Evolutionary conservation across 1,140 invertebrate genomes (phyloP), one percentile per base, ranked within the genome.

Genomic region (Sycobia sp.): DNA sequence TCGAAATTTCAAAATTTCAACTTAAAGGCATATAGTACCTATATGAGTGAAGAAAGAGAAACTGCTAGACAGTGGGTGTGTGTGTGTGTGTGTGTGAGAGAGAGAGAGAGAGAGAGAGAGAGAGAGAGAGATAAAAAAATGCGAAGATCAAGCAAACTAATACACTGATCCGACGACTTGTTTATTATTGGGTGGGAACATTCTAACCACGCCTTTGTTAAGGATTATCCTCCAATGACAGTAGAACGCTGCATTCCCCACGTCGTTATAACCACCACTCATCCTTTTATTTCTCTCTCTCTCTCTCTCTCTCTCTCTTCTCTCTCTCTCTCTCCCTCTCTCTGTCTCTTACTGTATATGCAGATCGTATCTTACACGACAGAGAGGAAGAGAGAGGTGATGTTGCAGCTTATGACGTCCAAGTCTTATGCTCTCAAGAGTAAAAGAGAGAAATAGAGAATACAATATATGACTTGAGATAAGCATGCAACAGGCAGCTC

Each of bases 171-270:
- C 32, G 39, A 23, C 18, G 58, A 73, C 73, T 79, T 79, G 79
- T 79, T 78, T 78, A 80, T 80, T 77, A 75, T 77, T 80, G 78
- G 79, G 76, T 79, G 77, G 78, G 73, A 67, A 77, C 72, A 71
- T 62, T 65, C 54, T 69, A 76, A 79, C 77, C 76, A 79, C 79
- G 78, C 78, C 79, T 79, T 76, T 76, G 72, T 77, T 73, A 76
- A 77, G 73, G 67, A 69, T 67, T 67, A n/a, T 69, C 73, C 70
- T 71, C 79, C 77, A 78, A 81, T 77, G 60, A 70, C 66, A 70
- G 4, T 23, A 25, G 53, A 65, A 60, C 70, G 67, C 54, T 57
- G 51, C 65, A 63, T 57, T 62, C 72, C 73, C 75, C 76, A 74
- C 76, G 62, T 67, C 58, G 55, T 56, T 58, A 32, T 46, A 53